Evolutionary conservation across 92 coral and sea anemone genomes (phyloP), one percentile per base, ranked within the genome.

Genomic region (Pocillopora meandrina): DNA sequence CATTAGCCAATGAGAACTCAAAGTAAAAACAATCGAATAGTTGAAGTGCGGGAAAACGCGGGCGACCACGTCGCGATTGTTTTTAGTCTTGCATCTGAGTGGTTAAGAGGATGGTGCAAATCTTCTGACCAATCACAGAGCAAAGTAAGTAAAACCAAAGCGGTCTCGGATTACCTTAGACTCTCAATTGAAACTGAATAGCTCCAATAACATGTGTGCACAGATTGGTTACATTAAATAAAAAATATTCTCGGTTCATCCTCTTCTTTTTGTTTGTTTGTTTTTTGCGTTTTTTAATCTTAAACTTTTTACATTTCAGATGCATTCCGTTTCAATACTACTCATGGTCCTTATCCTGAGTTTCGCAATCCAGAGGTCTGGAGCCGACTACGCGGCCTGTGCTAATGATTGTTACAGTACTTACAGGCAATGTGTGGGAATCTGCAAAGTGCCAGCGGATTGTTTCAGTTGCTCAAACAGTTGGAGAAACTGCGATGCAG

Each of bases 271-370:
- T 62, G 20, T 18, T 16, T 18, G 9, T 16, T 5, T 62, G n/a
- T 20, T 62, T 16, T 18, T 62, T 10, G 35, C 71, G 20, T 66
- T 21, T 21, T 66, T n/a, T 31, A 1, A 13, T 31, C 26, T 66
- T n/a, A 21, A 10, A 16, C 42, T 5, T 12, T 70, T 36, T 66
- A 8, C 23, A 6, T 80, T 80, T 56, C 75, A 80, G 84, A 52
- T 68, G 84, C 35, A 56, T 9, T 80, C 55, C 18, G 75, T 56
- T 18, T 56, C 84, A 68, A 56, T 80, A 15, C 84, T 68, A 7
- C 75, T 80, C 65, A 19, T 19, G 14, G 15, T 26, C 56, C 1
- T 68, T 80, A 10, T 80, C 16, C 65, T 80, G 65, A 23, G 75
- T 4, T 80, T 33, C 2, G 12, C 57, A 65, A 52, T 80, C 8